phyloP scores from a whole-genome alignment of 2,888 invertebrate genomes.

The Zygaena filipendulae region DNA sequence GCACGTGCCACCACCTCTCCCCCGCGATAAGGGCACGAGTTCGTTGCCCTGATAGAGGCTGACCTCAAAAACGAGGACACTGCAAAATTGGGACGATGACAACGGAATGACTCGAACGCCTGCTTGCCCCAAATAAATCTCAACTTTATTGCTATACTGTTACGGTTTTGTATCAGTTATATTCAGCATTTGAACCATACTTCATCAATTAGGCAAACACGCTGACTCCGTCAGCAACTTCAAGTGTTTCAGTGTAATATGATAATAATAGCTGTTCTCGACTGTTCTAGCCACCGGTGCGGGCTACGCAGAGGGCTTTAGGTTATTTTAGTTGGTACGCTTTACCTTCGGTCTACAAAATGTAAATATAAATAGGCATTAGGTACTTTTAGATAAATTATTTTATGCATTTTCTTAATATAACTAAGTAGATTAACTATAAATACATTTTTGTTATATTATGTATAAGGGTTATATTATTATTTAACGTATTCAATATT shows the following conservation, averaged over 20 bases:
- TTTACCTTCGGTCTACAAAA: no score
- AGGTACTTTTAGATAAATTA: no score
- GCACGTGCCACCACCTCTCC: conserved; percentile 35
- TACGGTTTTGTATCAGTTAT: conserved; percentile 28
- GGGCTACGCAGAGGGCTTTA: no score
- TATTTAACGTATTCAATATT: no score
- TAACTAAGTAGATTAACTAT: no score
- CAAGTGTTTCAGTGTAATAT: conserved; percentile 49
- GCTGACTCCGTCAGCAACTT: conserved; percentile 57
- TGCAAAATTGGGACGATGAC: conserved; percentile 71
- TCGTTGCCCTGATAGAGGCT: conserved; percentile 70
- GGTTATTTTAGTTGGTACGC: no score
- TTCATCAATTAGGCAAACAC: conserved; percentile 69
- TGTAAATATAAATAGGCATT: no score
- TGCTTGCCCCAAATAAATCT: conserved; percentile 30
- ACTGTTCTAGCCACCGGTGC: conserved; percentile 32
- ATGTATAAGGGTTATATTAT: no score
- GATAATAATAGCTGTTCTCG: conserved; percentile 42
- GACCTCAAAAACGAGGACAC: conserved; percentile 80
- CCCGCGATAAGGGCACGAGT: conserved; percentile 67
- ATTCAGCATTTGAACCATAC: conserved; percentile 45
- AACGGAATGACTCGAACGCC: conserved; percentile 62
- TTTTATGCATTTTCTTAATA: no score
- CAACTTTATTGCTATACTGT: conserved; percentile 24
- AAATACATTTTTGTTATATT: no score